phyloP scores from a whole-genome alignment of 2,797 vertebrate genomes.

The Characodon lateralis region DNA sequence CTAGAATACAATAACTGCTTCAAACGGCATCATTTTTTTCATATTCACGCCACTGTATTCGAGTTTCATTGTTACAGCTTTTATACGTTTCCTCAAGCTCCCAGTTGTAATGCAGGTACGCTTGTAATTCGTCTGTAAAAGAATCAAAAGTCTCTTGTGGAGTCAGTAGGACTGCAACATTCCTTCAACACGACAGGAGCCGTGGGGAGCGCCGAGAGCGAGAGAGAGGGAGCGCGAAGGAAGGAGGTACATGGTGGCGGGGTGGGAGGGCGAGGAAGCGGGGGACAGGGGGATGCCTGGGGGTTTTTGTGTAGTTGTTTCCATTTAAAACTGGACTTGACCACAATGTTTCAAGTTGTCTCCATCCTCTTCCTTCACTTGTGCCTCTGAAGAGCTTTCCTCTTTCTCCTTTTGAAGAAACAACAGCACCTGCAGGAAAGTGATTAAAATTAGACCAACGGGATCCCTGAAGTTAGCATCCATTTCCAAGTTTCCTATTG shows the following conservation, averaged over 20 bases:
- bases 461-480: not conserved
- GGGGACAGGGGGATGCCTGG: not conserved
- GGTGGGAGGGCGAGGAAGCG: too few species aligned
- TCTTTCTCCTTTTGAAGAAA: slow-evolving; percentile 98
- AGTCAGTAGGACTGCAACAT: slow-evolving; percentile 73
- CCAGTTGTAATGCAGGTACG: slow-evolving; percentile 68
- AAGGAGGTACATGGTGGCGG: not conserved
- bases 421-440: slow-evolving; percentile 91
- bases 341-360: slow-evolving; percentile 85
- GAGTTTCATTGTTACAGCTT: slow-evolving; percentile 78
- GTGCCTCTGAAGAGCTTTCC: slow-evolving; percentile 95
- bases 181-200: slow-evolving; percentile 74
- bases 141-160: slow-evolving; percentile 79
- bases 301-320: slow-evolving; percentile 77
- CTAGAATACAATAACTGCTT: slow-evolving; percentile 83
- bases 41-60: slow-evolving; percentile 77
- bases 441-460: not conserved
- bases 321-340: slow-evolving; percentile 85
- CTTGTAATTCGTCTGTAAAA: slow-evolving; percentile 69
- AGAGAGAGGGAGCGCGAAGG: slow-evolving; percentile 35
- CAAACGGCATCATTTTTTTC: slow-evolving; percentile 75
- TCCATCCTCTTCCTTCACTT: slow-evolving; percentile 85
- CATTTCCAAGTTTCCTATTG: not conserved
- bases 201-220: slow-evolving; percentile 57
- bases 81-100: slow-evolving; percentile 70